Conservation (phyloP, 2,113 vertebrate species). For the Datnioides undecimradiatus region DNA sequence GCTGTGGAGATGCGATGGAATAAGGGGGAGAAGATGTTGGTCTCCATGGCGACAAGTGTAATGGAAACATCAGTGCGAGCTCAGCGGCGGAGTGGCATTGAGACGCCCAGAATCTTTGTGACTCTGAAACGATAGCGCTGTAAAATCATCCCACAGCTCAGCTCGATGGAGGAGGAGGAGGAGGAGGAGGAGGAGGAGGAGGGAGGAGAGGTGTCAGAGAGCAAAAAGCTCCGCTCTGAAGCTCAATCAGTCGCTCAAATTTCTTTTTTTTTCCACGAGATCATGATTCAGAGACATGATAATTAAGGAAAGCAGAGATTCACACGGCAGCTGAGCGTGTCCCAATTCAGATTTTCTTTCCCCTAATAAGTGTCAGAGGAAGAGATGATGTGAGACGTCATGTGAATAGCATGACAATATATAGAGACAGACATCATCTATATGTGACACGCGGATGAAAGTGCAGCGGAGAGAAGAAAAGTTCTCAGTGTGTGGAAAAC, state of each 20-base stretch:
- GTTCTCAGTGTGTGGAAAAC: no score
- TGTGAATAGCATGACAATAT: neutral
- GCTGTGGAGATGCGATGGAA: slow-evolving; percentile 30
- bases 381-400: neutral
- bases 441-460: neutral
- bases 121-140: slow-evolving; percentile 35
- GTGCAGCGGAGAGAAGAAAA: neutral
- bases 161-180: slow-evolving; percentile 26
- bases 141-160: slow-evolving; percentile 54
- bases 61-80: slow-evolving; percentile 64
- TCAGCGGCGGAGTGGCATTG: slow-evolving; percentile 49
- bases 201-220: slow-evolving; percentile 25
- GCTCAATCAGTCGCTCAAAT: slow-evolving; percentile 4
- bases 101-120: slow-evolving; percentile 54
- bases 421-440: neutral
- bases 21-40: slow-evolving; percentile 42
- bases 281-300: slow-evolving; percentile 28
- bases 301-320: slow-evolving; percentile 15
- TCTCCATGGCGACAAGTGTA: slow-evolving; percentile 70
- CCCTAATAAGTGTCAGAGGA: neutral
- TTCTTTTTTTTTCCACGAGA: neutral
- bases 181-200: slow-evolving; percentile 1
- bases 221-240: slow-evolving; percentile 30
- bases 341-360: slow-evolving; percentile 1
- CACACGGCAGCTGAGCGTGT: slow-evolving; percentile 8